Conservation (phyloP, 2,888 invertebrate genomes). For the Raillietiella orientalis region DNA sequence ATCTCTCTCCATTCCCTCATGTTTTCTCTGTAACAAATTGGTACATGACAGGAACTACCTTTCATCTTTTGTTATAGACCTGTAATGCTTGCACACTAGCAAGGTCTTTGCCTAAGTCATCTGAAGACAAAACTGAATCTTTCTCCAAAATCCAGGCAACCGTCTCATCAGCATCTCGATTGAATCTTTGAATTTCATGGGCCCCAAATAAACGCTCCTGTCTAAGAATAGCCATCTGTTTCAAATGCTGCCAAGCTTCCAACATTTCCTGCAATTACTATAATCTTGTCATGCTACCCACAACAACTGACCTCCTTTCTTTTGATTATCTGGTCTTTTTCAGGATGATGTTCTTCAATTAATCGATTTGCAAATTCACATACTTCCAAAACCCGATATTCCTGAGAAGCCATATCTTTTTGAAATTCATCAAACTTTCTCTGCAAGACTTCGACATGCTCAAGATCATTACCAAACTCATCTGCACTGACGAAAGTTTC, state of each 20-base stretch:
- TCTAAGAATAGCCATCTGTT: constrained; percentile 66
- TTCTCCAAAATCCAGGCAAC: constrained; percentile 98
- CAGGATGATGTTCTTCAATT: constrained; percentile 62
- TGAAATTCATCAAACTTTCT: constrained; percentile 99
- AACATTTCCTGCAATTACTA: constrained; percentile 39
- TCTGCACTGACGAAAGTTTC: constrained; percentile 84
- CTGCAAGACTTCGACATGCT: constrained; percentile 94
- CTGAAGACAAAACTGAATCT: constrained; percentile 74
- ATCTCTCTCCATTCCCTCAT: constrained; percentile 91
- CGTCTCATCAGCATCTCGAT: constrained; percentile 94
- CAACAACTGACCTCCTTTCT: constrained; percentile 19
- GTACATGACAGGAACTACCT: background rate
- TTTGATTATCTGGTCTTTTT: constrained; percentile 25
- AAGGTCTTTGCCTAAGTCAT: constrained; percentile 85
- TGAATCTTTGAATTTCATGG: constrained; percentile 93
- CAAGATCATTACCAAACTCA: constrained; percentile 91
- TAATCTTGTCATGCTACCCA: background rate
- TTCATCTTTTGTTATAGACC: constrained; percentile 14
- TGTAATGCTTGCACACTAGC: constrained; percentile 89
- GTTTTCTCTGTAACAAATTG: constrained; percentile 27
- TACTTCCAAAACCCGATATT: constrained; percentile 83
- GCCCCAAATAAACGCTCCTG: constrained; percentile 94
- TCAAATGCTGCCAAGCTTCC: constrained; percentile 84
- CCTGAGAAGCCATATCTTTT: constrained; percentile 90
- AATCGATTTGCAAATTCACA: constrained; percentile 79